These are phyloP conservation scores for Hemibagrus guttatus DNA, from an alignment of 2,797 vertebrate genomes.

Conservation along the genomic window DNA sequence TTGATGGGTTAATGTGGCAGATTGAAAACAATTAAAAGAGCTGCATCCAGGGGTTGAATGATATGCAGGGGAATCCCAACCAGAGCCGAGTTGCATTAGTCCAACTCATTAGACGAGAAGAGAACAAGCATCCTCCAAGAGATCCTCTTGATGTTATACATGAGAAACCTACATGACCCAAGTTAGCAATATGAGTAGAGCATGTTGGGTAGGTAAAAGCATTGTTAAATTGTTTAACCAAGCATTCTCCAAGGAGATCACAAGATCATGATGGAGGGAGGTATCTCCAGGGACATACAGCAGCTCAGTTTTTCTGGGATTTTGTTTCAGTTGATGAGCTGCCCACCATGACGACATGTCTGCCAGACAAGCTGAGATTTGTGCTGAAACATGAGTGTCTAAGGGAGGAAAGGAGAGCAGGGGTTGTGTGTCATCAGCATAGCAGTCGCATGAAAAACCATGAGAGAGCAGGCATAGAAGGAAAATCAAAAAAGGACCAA, in stretches of 20 bases:
- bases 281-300: constrained; percentile 1
- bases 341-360: constrained; percentile 11
- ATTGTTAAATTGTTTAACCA: background rate
- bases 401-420: background rate
- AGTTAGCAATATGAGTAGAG: background rate
- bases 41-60: background rate
- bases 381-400: background rate
- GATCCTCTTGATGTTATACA: background rate
- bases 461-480: background rate
- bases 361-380: constrained; percentile 24
- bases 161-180: background rate
- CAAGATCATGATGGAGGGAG: background rate
- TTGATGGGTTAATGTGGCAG: background rate
- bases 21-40: background rate
- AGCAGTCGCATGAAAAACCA: background rate
- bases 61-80: background rate
- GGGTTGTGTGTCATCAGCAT: background rate
- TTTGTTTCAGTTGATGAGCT: constrained; percentile 17
- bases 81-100: background rate
- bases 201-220: background rate
- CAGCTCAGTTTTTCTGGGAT: background rate
- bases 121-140: too few species aligned
- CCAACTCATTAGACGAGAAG: background rate
- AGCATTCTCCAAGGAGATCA: background rate
- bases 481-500: background rate